phyloP scores from a whole-genome alignment of 2,113 vertebrate species.

The Patagioenas fasciata region DNA sequence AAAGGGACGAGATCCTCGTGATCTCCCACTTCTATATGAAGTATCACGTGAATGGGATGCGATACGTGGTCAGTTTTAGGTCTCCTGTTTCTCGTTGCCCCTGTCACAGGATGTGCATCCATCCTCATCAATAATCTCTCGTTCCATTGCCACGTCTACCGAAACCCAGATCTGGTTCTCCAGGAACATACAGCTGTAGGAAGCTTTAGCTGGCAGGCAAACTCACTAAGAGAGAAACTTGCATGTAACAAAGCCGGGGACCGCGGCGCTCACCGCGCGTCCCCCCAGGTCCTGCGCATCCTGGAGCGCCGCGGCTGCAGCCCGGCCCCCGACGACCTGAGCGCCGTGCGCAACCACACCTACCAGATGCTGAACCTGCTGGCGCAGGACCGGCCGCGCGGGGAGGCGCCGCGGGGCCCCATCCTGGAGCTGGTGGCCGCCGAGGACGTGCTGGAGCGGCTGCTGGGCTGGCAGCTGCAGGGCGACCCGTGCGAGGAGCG shows the following conservation, averaged over 20 bases:
- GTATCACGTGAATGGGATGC: no score
- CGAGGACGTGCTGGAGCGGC: constrained; percentile 84
- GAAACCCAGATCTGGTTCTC: no score
- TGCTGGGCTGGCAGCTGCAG: constrained; percentile 89
- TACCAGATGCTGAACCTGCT: constrained; percentile 94
- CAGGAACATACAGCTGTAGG: no score
- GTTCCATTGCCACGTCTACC: no score
- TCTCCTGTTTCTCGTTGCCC: no score
- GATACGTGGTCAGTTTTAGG: no score
- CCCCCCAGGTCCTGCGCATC: constrained; percentile 84
- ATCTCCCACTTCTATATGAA: no score
- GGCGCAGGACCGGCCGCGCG: constrained; percentile 85
- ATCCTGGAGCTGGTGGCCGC: constrained; percentile 87
- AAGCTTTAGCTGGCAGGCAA: no score
- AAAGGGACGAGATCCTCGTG: no score
- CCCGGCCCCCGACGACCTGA: constrained; percentile 85
- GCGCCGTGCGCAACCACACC: constrained; percentile 91
- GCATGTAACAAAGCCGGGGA: accelerated
- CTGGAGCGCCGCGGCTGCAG: constrained; percentile 81
- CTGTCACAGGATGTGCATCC: no score
- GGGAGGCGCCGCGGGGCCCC: constrained; percentile 78
- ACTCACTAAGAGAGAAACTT: no score
- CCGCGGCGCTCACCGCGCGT: not conserved
- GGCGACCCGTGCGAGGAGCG: constrained; percentile 86
- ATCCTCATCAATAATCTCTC: no score